phyloP scores from a whole-genome alignment of 2,113 vertebrate genomes.

The Collichthys lucidus region DNA sequence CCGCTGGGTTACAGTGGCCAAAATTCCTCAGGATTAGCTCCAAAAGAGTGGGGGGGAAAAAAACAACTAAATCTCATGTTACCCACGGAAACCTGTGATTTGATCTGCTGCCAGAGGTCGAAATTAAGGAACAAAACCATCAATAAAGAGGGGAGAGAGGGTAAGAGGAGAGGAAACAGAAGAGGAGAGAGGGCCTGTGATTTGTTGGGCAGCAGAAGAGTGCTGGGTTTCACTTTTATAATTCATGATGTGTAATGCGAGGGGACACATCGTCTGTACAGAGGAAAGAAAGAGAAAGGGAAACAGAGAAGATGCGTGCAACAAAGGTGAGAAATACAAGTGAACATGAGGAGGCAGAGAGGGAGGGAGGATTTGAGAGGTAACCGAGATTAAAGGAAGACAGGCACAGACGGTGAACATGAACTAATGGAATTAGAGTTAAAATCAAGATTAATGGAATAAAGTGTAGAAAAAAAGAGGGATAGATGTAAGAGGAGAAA shows the following conservation, averaged over 20 bases:
- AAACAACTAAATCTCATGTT: conserved; percentile 51
- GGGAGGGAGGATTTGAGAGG: background rate
- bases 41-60: conserved; percentile 10
- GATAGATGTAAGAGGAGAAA: background rate
- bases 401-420: background rate
- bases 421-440: background rate
- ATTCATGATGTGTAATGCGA: conserved; percentile 76
- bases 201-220: conserved; percentile 57
- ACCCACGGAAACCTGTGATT: conserved; percentile 45
- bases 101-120: conserved; percentile 56
- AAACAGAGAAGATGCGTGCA: background rate
- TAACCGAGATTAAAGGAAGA: conserved; percentile 6
- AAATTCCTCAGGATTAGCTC: conserved; percentile 46
- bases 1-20: conserved; percentile 12
- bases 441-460: background rate
- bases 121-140: conserved; percentile 58
- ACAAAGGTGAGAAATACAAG: conserved; percentile 28
- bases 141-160: conserved; percentile 49
- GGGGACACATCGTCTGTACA: conserved; percentile 52
- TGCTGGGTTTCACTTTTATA: conserved; percentile 76
- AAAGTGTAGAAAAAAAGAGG: background rate
- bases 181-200: conserved; percentile 47
- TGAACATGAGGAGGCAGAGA: conserved; percentile 12
- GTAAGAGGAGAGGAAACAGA: conserved; percentile 44
- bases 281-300: background rate